Base-by-base conservation (phyloP, 2,797 vertebrate species). In the Channa striata region DNA sequence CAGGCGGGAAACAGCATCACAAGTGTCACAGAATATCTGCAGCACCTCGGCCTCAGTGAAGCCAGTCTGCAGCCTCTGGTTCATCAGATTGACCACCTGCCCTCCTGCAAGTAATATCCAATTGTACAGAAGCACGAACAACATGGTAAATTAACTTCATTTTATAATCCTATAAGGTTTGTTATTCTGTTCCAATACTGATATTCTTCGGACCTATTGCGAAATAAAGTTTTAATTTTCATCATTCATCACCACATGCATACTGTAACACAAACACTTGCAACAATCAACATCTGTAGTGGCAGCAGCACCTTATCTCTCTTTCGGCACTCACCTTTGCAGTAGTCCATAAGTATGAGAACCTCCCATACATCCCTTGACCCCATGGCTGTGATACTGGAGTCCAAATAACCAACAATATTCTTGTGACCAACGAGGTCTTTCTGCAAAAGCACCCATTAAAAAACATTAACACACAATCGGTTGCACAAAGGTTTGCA, bases 61-160 rank as follows among this genome's bases (percentile, higher is more conserved):
- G 30, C 98, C 98, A 0, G 94, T 99, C 91, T 99, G 97, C 70
- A 99, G 91, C 71, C 96, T 95, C 72, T 99, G 98, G 86, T 99
- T 99, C 98, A 99, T 99, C 75, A 99, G 89, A 82, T 99, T 99
- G 59, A 99, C 98, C 78, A 99, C 98, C 81, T 99, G 98, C 1
- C 98, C 97, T 47, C 97, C 97, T 99, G 90, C 8, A 73, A 87
- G 48, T 33, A 79, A 67, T 1, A 73, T 47, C 11, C 13, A 36
- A 11, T 70, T 36, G 72, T 8, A 21, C 19, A 47, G 20, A 23
- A n/a, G n/a, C 50, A 58, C 7, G 30, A 65, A 57, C 8, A 49
- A 60, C 4, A 34, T 19, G 17, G 5, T 17, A 11, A 23, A 43
- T 39, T n/a, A 64, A 40, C 50, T n/a, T 52, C 12, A 52, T 6